A percentile compares a stretch with the other conserved stretches of the same genome.
Conservation (phyloP, 2,113 vertebrate species). For the Cyprinodon variegatus region DNA sequence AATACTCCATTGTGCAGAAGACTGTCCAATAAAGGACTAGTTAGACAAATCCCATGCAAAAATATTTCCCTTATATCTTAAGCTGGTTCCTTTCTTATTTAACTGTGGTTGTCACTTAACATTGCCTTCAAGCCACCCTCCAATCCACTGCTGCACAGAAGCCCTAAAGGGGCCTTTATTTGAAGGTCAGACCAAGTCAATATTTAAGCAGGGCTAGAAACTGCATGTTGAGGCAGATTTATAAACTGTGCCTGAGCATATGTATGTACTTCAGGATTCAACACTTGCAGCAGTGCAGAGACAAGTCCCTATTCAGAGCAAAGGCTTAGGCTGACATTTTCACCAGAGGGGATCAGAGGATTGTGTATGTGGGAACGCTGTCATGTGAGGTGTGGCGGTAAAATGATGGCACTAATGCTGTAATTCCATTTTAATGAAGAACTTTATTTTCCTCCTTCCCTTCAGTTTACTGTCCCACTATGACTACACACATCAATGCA, state of each 20-base stretch:
- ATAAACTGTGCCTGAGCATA: slow-evolving; percentile 10
- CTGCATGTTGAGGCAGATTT: slow-evolving; percentile 3
- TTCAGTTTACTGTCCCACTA: not conserved
- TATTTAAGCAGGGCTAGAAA: slow-evolving; percentile 42
- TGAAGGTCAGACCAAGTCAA: slow-evolving; percentile 58
- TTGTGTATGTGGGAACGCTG: slow-evolving; percentile 3
- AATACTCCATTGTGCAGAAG: too few species aligned
- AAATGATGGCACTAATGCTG: not conserved
- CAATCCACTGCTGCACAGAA: slow-evolving; percentile 37
- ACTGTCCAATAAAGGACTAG: too few species aligned
- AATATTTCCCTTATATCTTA: slow-evolving; percentile 12
- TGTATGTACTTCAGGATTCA: slow-evolving; percentile 21
- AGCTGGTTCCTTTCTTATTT: slow-evolving; percentile 42
- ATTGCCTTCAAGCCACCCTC: slow-evolving; percentile 16
- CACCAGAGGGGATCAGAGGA: slow-evolving; percentile 7
- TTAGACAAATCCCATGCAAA: slow-evolving; percentile 16
- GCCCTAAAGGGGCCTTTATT: slow-evolving; percentile 29
- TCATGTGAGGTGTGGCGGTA: not conserved
- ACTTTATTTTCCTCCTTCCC: not conserved
- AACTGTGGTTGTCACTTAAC: slow-evolving; percentile 43
- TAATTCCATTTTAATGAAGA: slow-evolving; percentile 13
- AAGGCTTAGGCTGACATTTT: slow-evolving; percentile 38
- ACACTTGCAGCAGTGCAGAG: slow-evolving; percentile 38
- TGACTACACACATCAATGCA: not conserved
- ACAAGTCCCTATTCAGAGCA: slow-evolving; percentile 21